Conservation (phyloP, 1,140 invertebrate genomes). For the Lasaia peninsularis region DNA sequence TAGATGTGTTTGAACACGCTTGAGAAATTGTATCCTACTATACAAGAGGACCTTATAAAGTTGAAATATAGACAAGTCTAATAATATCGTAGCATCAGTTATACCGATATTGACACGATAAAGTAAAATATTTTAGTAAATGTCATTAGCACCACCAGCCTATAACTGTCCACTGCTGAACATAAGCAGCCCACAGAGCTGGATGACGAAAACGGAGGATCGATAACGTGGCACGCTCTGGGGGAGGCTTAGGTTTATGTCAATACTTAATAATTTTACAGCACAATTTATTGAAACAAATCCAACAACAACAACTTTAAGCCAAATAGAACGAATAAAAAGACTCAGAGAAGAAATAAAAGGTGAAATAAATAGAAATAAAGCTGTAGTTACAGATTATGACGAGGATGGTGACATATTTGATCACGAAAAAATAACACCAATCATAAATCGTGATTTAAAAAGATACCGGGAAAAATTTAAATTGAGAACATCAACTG, state of each 20-base stretch:
- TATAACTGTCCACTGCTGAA: no score
- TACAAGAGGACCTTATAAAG: no score
- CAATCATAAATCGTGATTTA: slow-evolving; percentile 21
- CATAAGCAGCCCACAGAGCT: no score
- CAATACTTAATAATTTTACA: neutral
- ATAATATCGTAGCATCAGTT: no score
- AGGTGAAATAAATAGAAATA: slow-evolving; percentile 19
- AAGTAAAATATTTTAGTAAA: no score
- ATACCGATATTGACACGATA: no score
- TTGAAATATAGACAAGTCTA: no score
- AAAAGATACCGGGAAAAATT: slow-evolving; percentile 19
- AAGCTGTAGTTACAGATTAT: neutral
- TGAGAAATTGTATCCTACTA: no score
- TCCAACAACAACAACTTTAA: slow-evolving; percentile 15
- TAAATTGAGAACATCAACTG: neutral
- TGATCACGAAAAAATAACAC: slow-evolving; percentile 25
- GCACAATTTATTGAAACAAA: slow-evolving; percentile 3
- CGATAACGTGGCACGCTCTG: no score
- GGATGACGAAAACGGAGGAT: neutral
- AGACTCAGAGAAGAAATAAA: slow-evolving; percentile 24
- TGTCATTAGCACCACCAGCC: no score
- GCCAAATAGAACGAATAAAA: slow-evolving; percentile 22
- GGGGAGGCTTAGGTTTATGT: neutral
- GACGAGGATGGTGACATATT: slow-evolving; percentile 22
- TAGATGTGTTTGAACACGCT: no score